phyloP scores from a whole-genome alignment of 2,797 vertebrate species.

The Dallia pectoralis region DNA sequence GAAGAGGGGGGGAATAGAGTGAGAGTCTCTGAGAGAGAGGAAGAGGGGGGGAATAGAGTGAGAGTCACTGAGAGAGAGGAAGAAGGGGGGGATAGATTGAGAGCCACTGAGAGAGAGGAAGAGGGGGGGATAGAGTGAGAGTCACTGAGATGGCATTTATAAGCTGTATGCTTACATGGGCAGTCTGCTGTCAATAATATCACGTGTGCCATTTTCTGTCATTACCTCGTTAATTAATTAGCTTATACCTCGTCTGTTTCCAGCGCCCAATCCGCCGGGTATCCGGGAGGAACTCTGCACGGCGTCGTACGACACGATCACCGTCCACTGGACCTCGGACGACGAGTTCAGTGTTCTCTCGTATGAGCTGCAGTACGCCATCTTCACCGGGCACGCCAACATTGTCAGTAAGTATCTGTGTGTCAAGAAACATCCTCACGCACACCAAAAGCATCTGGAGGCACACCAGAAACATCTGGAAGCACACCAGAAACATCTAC shows the following conservation, averaged over 20 bases:
- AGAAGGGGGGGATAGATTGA: no score
- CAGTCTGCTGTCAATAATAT: neutral
- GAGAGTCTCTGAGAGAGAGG: constrained; percentile 48
- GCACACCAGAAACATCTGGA: neutral
- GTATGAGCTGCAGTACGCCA: constrained; percentile 98
- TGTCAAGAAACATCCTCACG: neutral
- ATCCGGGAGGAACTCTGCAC: constrained; percentile 97
- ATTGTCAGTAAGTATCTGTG: constrained; percentile 88
- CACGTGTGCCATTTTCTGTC: neutral
- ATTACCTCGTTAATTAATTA: neutral
- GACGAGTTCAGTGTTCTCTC: constrained; percentile 97
- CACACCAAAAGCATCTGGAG: neutral
- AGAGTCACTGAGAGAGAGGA: constrained; percentile 47
- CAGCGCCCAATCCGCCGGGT: constrained; percentile 90
- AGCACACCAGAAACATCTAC: neutral
- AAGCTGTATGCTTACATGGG: neutral
- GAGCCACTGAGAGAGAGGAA: constrained; percentile 45
- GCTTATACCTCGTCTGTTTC: neutral
- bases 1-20: no score
- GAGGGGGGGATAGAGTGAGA: neutral
- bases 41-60: no score
- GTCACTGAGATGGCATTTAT: no score
- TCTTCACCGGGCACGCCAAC: constrained; percentile 96
- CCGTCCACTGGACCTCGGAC: constrained; percentile 96
- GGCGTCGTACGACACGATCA: constrained; percentile 96